These are phyloP conservation scores for Beroe ovata DNA, from an alignment of 37 sponge, comb jelly and placozoan genomes.

Conservation along the genomic window DNA sequence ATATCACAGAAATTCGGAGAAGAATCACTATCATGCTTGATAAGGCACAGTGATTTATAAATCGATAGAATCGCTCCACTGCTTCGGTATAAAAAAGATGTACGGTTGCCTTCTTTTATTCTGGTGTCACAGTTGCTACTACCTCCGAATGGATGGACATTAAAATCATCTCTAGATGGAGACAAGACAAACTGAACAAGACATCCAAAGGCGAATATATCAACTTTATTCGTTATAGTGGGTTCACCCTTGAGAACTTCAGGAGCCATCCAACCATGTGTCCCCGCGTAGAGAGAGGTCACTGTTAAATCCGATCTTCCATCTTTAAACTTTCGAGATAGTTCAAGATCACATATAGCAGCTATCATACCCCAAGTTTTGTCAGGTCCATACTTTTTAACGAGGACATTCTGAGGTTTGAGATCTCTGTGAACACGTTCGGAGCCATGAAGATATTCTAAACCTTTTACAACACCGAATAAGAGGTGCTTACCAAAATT, in stretches of 20 bases:
- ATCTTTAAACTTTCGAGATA: neutral
- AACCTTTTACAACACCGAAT: neutral
- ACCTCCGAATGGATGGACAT: neutral
- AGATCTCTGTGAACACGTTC: neutral
- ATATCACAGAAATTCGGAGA: neutral
- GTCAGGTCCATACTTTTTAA: neutral
- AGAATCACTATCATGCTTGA: neutral
- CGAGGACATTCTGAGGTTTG: neutral
- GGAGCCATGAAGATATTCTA: neutral
- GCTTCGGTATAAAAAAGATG: neutral
- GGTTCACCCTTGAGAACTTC: neutral
- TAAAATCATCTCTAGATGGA: neutral
- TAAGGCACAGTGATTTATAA: neutral
- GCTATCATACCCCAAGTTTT: neutral
- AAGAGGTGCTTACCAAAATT: neutral
- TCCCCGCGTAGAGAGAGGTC: neutral
- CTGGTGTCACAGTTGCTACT: neutral
- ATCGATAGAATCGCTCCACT: neutral
- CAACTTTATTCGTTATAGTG: neutral
- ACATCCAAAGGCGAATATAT: neutral
- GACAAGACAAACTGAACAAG: neutral
- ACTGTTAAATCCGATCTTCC: neutral
- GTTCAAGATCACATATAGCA: neutral
- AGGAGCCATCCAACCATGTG: neutral
- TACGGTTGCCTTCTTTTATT: neutral